phyloP scores from a whole-genome alignment of 2,113 vertebrate species.

The Mionectes macconnelli region DNA sequence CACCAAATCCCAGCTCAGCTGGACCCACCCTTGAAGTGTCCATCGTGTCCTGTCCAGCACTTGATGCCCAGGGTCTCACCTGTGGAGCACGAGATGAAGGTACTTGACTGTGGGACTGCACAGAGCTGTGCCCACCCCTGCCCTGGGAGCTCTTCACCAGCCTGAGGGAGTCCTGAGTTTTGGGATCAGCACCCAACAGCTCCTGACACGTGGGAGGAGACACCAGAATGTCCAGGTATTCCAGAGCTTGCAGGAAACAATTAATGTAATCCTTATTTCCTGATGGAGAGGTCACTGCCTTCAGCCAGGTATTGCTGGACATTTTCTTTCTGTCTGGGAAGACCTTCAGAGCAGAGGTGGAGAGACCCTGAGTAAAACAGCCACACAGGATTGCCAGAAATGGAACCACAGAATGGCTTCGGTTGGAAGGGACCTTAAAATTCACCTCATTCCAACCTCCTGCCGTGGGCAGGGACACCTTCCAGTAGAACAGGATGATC shows the following conservation, averaged over 20 bases:
- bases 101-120: not conserved
- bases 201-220: rapidly evolving
- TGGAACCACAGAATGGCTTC: too few species aligned
- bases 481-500: not conserved
- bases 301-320: not conserved
- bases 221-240: rapidly evolving
- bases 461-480: not conserved
- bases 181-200: not conserved
- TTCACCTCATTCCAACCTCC: not conserved
- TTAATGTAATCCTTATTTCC: not conserved
- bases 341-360: not conserved
- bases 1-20: not conserved
- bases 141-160: not conserved
- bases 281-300: not conserved
- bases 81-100: not conserved
- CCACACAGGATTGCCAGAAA: not conserved
- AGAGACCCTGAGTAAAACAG: not conserved
- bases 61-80: not conserved
- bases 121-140: not conserved
- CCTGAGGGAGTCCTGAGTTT: not conserved
- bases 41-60: rapidly evolving
- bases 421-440: not conserved
- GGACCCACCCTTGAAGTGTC: not conserved
- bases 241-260: not conserved
- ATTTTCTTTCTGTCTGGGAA: not conserved